Evolutionary conservation across 2,797 vertebrate genomes (phyloP).

Genomic region (Chelon auratus): DNA sequence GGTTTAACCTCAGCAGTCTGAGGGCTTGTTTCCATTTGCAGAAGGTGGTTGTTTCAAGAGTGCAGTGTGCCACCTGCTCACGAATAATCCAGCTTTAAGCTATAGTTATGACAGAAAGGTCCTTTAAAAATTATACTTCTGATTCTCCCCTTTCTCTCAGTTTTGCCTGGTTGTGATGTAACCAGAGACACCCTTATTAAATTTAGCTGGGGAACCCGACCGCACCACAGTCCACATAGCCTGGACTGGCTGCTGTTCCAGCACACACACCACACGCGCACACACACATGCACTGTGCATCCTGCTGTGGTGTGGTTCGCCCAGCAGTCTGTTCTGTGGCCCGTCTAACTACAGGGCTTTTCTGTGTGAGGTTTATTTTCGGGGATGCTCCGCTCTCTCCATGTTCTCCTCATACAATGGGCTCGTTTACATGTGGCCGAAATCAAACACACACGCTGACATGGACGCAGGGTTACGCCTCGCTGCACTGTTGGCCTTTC

Average conservation of each 20-base stretch:
- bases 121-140: conserved; percentile 26
- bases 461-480: conserved; percentile 33
- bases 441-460: conserved; percentile 60
- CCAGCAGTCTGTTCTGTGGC: conserved; percentile 68
- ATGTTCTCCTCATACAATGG: conserved; percentile 65
- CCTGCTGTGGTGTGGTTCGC: conserved; percentile 62
- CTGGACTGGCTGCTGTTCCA: conserved; percentile 45
- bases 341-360: conserved; percentile 75
- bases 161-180: conserved; percentile 66
- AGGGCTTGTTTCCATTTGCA: background rate
- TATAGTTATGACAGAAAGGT: background rate
- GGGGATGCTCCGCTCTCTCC: conserved; percentile 67
- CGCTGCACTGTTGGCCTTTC: conserved; percentile 31
- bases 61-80: too few relatives aligned
- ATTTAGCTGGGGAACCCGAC: conserved; percentile 74
- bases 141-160: conserved; percentile 13
- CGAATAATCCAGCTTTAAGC: background rate
- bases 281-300: conserved; percentile 18
- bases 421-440: conserved; percentile 68
- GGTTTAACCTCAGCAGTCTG: background rate
- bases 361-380: conserved; percentile 76
- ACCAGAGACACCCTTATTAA: conserved; percentile 73
- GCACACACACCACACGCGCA: conserved; percentile 15
- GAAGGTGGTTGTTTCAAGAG: too few relatives aligned
- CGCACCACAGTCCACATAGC: conserved; percentile 61